Conservation (phyloP, 2,888 invertebrate genomes). For the Entomobrya multifasciata region DNA sequence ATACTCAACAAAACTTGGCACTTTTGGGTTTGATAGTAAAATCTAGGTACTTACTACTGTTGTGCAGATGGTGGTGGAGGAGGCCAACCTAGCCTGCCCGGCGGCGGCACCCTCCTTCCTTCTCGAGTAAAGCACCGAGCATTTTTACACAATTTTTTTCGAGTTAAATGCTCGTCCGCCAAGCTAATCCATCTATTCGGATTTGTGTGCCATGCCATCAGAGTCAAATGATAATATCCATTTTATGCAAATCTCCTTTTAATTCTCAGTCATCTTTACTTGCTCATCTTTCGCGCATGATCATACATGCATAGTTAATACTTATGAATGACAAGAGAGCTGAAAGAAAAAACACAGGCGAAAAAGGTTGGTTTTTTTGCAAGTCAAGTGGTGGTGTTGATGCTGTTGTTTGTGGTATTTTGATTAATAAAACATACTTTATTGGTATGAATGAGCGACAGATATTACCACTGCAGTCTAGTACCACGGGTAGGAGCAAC, state of each 20-base stretch:
- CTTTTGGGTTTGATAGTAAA: too few relatives aligned
- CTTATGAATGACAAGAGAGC: not conserved
- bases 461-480: not conserved
- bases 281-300: too few relatives aligned
- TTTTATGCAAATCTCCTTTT: conserved; percentile 64
- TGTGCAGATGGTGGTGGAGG: not conserved
- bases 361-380: conserved; percentile 45
- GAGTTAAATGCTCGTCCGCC: conserved; percentile 43
- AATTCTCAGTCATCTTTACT: too few relatives aligned
- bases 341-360: not conserved
- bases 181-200: conserved; percentile 48
- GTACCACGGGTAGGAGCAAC: too few relatives aligned
- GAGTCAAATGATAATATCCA: conserved; percentile 62
- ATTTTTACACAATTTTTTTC: too few relatives aligned
- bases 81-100: conserved; percentile 25
- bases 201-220: conserved; percentile 33
- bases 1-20: too few relatives aligned
- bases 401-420: conserved; percentile 22
- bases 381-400: not conserved
- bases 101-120: conserved; percentile 39
- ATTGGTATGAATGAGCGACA: conserved; percentile 29
- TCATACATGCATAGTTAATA: conserved; percentile 16
- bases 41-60: conserved; percentile 12
- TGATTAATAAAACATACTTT: conserved; percentile 43
- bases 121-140: conserved; percentile 24